Evolutionary conservation across 2,797 vertebrate species (phyloP).

Genomic region (Tokudaia muenninki): DNA sequence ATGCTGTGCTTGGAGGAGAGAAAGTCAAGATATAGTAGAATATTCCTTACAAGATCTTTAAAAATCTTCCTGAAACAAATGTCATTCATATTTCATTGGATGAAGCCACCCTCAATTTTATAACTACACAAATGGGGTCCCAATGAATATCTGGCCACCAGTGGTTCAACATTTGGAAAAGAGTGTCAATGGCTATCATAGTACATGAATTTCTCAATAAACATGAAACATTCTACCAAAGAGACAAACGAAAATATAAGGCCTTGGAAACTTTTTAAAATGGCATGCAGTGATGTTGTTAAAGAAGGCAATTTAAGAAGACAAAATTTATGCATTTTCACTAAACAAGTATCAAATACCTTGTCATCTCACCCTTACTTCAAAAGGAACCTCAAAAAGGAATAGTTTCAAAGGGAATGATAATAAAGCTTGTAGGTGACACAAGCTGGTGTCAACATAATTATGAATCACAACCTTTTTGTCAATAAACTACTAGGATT

Average conservation of each 20-base stretch:
- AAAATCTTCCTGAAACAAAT: background rate
- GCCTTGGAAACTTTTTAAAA: background rate
- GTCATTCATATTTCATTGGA: background rate
- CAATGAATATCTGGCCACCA: background rate
- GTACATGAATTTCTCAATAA: background rate
- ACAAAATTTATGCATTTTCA: background rate
- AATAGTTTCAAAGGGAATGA: background rate
- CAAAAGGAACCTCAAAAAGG: background rate
- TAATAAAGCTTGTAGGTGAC: background rate
- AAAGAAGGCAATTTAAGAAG: background rate
- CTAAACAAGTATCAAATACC: background rate
- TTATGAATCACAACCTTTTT: background rate
- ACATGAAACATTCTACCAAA: background rate
- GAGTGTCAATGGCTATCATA: background rate
- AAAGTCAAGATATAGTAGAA: background rate
- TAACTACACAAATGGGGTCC: background rate
- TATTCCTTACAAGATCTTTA: background rate
- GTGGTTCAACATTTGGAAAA: background rate
- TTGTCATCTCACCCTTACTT: background rate
- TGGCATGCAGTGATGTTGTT: background rate
- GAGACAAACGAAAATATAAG: background rate
- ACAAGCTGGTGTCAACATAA: background rate
- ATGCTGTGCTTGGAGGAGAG: background rate
- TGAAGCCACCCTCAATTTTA: background rate
- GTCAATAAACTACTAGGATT: background rate